Evolutionary conservation across 2,797 vertebrate genomes (phyloP).

Genomic region (Urosaurus nigricauda): DNA sequence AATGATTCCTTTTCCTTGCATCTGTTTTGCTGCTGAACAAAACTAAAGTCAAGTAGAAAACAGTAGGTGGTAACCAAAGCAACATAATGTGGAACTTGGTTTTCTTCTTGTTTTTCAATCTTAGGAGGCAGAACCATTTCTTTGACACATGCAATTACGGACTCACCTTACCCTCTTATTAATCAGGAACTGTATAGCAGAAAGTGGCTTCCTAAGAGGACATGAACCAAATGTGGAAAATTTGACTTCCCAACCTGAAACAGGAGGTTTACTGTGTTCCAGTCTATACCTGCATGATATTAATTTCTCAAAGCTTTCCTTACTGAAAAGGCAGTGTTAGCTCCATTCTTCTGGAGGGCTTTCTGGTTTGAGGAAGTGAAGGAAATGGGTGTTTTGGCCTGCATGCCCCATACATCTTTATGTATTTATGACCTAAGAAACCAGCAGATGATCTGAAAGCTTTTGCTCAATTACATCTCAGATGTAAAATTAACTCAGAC

Average conservation of each 20-base stretch:
- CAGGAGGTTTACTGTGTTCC: constrained; percentile 25
- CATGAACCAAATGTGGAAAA: constrained; percentile 50
- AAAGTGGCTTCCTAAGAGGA: constrained; percentile 46
- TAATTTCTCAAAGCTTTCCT: constrained; percentile 31
- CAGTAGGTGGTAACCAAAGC: constrained; percentile 26
- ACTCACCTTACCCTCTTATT: constrained; percentile 42
- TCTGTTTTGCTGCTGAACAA: constrained; percentile 57
- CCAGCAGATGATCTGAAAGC: not conserved
- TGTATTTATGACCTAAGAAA: constrained; percentile 19
- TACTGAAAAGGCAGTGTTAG: constrained; percentile 20
- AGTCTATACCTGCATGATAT: constrained; percentile 33
- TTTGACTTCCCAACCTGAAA: constrained; percentile 41
- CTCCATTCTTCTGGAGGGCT: constrained; percentile 15
- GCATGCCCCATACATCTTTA: constrained; percentile 20
- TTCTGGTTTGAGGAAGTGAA: constrained; percentile 20
- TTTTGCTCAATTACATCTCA: constrained; percentile 9
- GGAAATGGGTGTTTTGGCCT: not conserved
- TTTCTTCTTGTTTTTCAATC: constrained; percentile 46
- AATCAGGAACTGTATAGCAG: constrained; percentile 21
- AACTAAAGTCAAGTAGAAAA: constrained; percentile 59
- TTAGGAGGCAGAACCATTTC: constrained; percentile 33
- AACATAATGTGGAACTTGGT: constrained; percentile 33
- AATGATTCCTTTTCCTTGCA: constrained; percentile 65
- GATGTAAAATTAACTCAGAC: constrained; percentile 7
- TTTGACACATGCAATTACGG: constrained; percentile 26